Evolutionary conservation across 2,797 vertebrate species (phyloP), one percentile per base, ranked within the genome.

Genomic region (Hydrolagus colliei): DNA sequence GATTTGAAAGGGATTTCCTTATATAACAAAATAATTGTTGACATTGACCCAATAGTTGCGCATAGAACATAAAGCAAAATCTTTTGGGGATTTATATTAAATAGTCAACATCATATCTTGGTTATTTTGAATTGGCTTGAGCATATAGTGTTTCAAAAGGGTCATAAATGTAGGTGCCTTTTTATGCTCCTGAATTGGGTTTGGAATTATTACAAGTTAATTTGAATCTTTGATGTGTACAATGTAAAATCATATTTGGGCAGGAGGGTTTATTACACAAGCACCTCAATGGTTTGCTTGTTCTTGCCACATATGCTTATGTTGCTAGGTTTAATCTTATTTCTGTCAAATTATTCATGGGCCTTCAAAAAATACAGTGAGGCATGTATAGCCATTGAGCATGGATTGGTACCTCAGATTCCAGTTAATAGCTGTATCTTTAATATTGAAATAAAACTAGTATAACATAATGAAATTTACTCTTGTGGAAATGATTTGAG

Each of bases 251-350:
- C 77, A 79, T 62, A 27, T 27, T 27, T 27, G 27, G 27, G 61
- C 78, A 32, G 9, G 62, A 80, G 78, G 78, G 67, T 67, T 82
- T 82, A 63, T 14, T 82, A 10, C 62, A 82, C 63, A 82, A 67
- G 62, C 35, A 67, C 35, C 67, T 67, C 13, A 82, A 27, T 82
- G 78, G 27, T 65, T 82, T 82, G 78, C 16, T 35, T 82, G 77
- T n/a, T 63, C 27, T n/a, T 27, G 27, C 77, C 62, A 62, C 20
- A 62, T 27, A 79, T 65, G n/a, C 20, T 27, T 35, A 22, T 32
- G 61, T 65, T 79, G 22, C n/a, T 7, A 12, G n/a, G n/a, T 13
- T 79, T 79, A 63, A 65, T 79, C 22, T 79, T 79, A 79, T 67
- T 62, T 10, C 6, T 35, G 27, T 82, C 62, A 82, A 22, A 68